These are phyloP conservation scores for Rhizoglyphus robini DNA, from an alignment of 1,140 invertebrate genomes.

Conservation along the genomic window DNA sequence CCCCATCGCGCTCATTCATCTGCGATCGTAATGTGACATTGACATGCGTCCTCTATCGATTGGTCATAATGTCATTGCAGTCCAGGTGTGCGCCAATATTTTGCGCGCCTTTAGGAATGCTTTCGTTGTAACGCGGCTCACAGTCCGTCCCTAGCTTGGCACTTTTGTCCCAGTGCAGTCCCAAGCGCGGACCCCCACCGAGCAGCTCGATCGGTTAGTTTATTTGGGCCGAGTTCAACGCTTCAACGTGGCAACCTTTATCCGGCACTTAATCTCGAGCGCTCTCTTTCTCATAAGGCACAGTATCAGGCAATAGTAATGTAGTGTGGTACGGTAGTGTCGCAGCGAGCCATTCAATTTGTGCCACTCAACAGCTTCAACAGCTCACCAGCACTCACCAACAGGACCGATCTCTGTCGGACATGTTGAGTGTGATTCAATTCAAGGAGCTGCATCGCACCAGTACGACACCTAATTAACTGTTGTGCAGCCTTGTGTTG, in stretches of 20 bases:
- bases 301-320: too few relatives aligned
- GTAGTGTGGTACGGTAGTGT: too few relatives aligned
- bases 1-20: conserved; percentile 11
- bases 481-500: too few relatives aligned
- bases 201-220: conserved; percentile 1
- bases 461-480: too few relatives aligned
- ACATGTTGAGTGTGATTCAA: too few relatives aligned
- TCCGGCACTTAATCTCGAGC: neutral
- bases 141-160: neutral
- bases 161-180: neutral
- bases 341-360: too few relatives aligned
- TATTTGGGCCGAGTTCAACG: neutral
- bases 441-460: too few relatives aligned
- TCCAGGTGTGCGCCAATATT: conserved; percentile 2
- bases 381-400: too few relatives aligned
- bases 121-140: neutral
- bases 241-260: neutral
- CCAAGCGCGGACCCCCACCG: neutral
- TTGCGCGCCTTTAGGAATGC: neutral
- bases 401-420: too few relatives aligned
- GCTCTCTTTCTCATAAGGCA: neutral
- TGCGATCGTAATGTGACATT: conserved; percentile 5
- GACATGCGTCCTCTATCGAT: conserved; percentile 12
- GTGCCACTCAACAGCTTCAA: too few relatives aligned
- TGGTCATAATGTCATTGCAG: conserved; percentile 14